phyloP scores from a whole-genome alignment of 2,888 invertebrate species.

The Chrysolina oricalcia region DNA sequence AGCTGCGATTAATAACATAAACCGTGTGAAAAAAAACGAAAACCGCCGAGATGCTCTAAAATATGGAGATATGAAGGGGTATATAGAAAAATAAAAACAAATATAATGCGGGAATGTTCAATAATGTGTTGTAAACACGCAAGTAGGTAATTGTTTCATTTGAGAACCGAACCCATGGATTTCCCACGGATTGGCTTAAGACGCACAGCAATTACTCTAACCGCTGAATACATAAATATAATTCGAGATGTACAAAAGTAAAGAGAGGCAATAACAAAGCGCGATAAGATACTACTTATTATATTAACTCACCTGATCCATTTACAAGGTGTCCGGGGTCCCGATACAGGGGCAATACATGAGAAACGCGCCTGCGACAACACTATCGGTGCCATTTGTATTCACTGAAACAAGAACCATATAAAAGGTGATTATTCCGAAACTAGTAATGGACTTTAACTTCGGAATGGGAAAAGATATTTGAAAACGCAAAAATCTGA shows the following conservation, averaged over 20 bases:
- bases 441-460: no score
- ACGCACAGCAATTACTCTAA: constrained; percentile 67
- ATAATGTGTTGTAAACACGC: constrained; percentile 72
- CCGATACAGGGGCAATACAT: constrained; percentile 28
- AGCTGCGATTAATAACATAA: constrained; percentile 39
- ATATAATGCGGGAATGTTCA: constrained; percentile 69
- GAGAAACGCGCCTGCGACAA: constrained; percentile 27
- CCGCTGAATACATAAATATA: constrained; percentile 67
- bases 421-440: neutral
- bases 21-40: constrained; percentile 61
- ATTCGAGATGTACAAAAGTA: constrained; percentile 42
- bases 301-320: constrained; percentile 49
- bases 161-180: constrained; percentile 67
- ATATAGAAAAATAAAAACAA: constrained; percentile 70
- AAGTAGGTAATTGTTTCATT: constrained; percentile 72
- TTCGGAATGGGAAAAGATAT: neutral
- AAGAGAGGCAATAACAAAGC: constrained; percentile 56
- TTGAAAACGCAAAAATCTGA: neutral
- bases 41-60: constrained; percentile 44
- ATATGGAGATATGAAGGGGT: constrained; percentile 56
- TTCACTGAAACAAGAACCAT: neutral
- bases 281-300: constrained; percentile 58
- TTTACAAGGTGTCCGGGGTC: constrained; percentile 19
- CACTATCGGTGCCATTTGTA: constrained; percentile 8
- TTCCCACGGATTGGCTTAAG: constrained; percentile 70